Evolutionary conservation across 53 echinoderm and acorn worm genomes (phyloP), one percentile per base, ranked within the genome.

Genomic region (Henricia sp.): DNA sequence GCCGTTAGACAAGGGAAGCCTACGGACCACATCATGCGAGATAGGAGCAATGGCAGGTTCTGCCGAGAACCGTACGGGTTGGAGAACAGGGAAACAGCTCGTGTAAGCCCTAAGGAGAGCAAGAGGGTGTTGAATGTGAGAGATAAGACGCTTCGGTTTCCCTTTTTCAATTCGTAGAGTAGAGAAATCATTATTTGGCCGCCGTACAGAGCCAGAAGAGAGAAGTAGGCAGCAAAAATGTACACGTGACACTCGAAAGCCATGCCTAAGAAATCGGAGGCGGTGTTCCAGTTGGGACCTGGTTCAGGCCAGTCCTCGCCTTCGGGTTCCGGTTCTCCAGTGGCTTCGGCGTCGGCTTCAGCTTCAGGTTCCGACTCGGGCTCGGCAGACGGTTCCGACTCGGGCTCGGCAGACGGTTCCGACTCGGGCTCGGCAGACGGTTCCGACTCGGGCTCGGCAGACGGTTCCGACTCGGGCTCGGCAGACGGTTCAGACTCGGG

Each of bases 281-380:
- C 69, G 2, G 57, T 50, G 28, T 35, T 71, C 95, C 95, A 95
- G 71, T 95, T 74, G n/a, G 95, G 95, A 50, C 95, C 95, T 19
- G 95, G 95, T 63, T 95, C 95, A 1, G 95, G 95, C 95, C 95
- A 95, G 3, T 83, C 87, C 51, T 95, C 95, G 0, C 88, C 88
- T 40, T 69, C 89, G 21, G 89, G 74, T 46, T 91, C 86, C 11
- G 86, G 89, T 42, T 92, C 83, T 12, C 50, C 56, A 33, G 66
- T 68, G 28, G 94, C 86, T 89, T 91, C 89, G 0, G 85, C 73
- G 26, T 89, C 89, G 1, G 85, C 73, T 63, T 77, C 88, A 19
- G 84, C 38, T 51, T 91, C 86, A 9, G 86, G 76, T 27, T 93
- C 86, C 1, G 69, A 63, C 30, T 73, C 63, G 0, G 54, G 24